Conservation (phyloP, 1,140 invertebrate genomes). For the Saccostrea cuccullata region DNA sequence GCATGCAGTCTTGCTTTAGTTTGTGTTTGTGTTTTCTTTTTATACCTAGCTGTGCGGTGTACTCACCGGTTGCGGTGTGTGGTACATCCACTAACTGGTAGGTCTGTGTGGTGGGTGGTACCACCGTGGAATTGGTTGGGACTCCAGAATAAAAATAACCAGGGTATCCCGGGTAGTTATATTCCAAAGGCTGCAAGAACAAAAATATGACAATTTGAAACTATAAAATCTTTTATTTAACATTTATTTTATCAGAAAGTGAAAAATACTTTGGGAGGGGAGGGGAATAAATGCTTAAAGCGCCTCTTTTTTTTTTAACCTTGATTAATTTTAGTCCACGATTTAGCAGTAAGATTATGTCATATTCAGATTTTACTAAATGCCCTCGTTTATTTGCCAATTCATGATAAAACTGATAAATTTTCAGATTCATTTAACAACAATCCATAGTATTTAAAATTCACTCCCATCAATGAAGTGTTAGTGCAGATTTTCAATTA, state of each 20-base stretch:
- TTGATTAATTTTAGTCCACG: neutral
- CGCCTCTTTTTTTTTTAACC: neutral
- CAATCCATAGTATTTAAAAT: slow-evolving; percentile 32
- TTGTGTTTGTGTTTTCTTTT: too few relatives aligned
- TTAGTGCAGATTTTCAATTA: slow-evolving; percentile 32
- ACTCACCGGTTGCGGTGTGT: slow-evolving; percentile 54
- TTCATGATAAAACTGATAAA: slow-evolving; percentile 32
- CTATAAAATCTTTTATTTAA: neutral
- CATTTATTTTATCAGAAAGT: neutral
- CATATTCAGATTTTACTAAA: slow-evolving; percentile 18
- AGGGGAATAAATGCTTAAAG: too few relatives aligned
- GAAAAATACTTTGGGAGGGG: neutral
- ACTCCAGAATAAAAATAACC: slow-evolving; percentile 21
- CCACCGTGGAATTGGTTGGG: slow-evolving; percentile 12
- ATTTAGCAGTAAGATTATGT: neutral
- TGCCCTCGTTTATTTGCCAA: neutral
- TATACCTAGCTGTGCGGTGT: neutral
- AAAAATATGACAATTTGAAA: neutral
- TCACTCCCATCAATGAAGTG: slow-evolving; percentile 17
- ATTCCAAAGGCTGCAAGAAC: slow-evolving; percentile 28
- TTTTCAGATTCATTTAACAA: slow-evolving; percentile 33
- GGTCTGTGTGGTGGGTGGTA: slow-evolving; percentile 69
- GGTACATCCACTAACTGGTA: slow-evolving; percentile 69
- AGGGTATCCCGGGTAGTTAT: slow-evolving; percentile 37
- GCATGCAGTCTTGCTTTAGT: too few relatives aligned